Evolutionary conservation across 2,797 vertebrate species (phyloP).

Genomic region (Gallinago solitaria): DNA sequence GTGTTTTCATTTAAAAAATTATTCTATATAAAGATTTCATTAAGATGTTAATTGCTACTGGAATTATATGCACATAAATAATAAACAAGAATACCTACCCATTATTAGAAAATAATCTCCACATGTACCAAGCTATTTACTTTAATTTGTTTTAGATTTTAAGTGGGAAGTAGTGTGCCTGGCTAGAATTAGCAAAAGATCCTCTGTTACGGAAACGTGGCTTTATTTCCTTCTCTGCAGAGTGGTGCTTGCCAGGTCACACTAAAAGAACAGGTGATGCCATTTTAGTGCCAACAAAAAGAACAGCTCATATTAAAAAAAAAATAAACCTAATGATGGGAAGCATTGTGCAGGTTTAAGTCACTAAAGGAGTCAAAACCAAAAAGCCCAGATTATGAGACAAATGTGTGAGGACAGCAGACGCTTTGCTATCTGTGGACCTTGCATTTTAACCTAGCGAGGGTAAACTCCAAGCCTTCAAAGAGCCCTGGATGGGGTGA

Average conservation of each 20-base stretch:
- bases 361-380: background rate
- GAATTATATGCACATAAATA: constrained; percentile 59
- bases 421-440: background rate
- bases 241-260: background rate
- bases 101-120: constrained; percentile 53
- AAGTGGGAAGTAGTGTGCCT: background rate
- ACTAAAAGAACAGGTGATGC: background rate
- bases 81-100: constrained; percentile 52
- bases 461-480: background rate
- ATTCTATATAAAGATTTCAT: constrained; percentile 54
- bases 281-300: background rate
- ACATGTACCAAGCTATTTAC: background rate
- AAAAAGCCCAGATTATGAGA: background rate
- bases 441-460: background rate
- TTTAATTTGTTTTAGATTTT: constrained; percentile 38
- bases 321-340: background rate
- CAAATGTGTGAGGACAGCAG: background rate
- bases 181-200: background rate
- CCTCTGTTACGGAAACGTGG: background rate
- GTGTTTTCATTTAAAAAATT: constrained; percentile 50
- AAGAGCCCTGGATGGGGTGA: background rate
- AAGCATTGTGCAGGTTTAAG: background rate
- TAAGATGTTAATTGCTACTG: constrained; percentile 57
- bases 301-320: background rate
- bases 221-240: background rate